Evolutionary conservation across 2,888 invertebrate species (phyloP).

Genomic region (Eretmocerus hayati): DNA sequence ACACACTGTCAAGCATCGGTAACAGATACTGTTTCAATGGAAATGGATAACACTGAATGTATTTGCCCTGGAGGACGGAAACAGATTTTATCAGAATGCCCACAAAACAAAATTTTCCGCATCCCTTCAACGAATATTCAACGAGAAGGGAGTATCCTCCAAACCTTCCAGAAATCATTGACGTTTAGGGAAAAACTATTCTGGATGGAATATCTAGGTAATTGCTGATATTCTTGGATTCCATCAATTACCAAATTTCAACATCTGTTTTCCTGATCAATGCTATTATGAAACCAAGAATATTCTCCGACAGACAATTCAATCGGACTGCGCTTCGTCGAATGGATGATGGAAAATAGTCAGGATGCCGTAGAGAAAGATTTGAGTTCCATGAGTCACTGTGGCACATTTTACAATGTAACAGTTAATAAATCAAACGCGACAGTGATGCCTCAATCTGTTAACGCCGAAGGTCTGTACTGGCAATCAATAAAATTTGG

Average conservation of each 20-base stretch:
- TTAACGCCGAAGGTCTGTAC: neutral
- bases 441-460: neutral
- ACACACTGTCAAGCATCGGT: constrained; percentile 24
- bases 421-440: neutral
- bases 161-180: constrained; percentile 35
- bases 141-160: constrained; percentile 31
- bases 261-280: neutral
- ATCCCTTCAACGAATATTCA: constrained; percentile 30
- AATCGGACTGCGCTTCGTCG: constrained; percentile 35
- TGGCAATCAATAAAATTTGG: neutral
- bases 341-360: constrained; percentile 33
- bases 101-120: constrained; percentile 23
- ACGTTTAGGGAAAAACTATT: constrained; percentile 31
- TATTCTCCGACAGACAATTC: constrained; percentile 29
- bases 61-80: constrained; percentile 21
- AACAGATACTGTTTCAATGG: constrained; percentile 24
- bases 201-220: constrained; percentile 38
- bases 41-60: constrained; percentile 22
- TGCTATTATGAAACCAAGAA: neutral
- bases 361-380: constrained; percentile 28
- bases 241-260: neutral
- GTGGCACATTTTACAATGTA: constrained; percentile 3
- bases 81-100: constrained; percentile 22
- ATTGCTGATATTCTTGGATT: neutral
- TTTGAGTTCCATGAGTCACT: constrained; percentile 32